Evolutionary conservation across 2,113 vertebrate genomes (phyloP), one percentile per base, ranked within the genome.

Genomic region (Rhabdomys dilectus): DNA sequence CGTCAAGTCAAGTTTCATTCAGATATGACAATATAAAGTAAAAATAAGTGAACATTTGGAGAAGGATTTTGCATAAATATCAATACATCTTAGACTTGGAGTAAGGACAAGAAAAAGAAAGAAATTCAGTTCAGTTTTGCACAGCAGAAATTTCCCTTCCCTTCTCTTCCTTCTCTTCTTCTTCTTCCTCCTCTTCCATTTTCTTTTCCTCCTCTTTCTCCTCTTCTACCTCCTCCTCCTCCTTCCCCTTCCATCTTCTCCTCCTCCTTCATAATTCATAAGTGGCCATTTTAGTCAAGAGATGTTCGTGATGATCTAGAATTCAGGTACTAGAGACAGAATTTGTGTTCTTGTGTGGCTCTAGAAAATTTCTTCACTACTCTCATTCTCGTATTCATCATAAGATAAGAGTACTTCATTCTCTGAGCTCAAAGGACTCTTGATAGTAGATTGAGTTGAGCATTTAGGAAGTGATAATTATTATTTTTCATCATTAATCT

Each of bases 41-140:
- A 88, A 80, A 94, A 56, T 75, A 89, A 64, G 51, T 87, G 68
- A 92, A 82, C 53, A 93, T 77, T 93, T 73, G n/a, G 62, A 68
- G 76, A 58, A 91, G 4, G 60, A 39, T 53, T 88, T 91, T 90
- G 68, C 22, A 89, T 87, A 60, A 10, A 42, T 53, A 82, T 68
- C 17, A 73, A 22, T 72, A 68, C 10, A 53, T 88, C 11, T 94
- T 94, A 78, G 34, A 45, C 15, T 48, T 93, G 29, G 16, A 45
- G 0, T 42, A 87, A 78, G 36, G 81, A 88, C 5, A 82, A 39
- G 45, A 80, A 24, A 36, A 92, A 77, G 39, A 72, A 84, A 62
- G 36, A 58, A 39, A 85, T 88, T 53, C 80, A 70, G 13, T 91
- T 93, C 11, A 87, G 36, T 42, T 95, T 34, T 81, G 16, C 17